Conservation (phyloP, 1,140 invertebrate genomes). For the Ooceraea biroi region DNA sequence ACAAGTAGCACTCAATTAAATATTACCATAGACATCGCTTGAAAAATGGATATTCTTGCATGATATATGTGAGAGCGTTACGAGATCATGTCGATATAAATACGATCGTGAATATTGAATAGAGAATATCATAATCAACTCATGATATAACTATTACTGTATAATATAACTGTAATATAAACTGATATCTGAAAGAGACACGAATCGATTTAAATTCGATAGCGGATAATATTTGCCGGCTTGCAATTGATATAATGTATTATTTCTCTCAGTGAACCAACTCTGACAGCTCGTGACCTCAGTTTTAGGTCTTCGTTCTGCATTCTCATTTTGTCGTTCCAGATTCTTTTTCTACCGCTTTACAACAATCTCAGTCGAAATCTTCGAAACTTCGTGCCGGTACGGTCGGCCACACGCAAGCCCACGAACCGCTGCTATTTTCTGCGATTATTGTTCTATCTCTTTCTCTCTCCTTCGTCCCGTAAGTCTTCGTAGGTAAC, state of each 20-base stretch:
- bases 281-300: constrained; percentile 6
- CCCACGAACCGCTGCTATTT: constrained; percentile 52
- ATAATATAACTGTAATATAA: constrained; percentile 8
- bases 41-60: constrained; percentile 18
- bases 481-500: constrained; percentile 14
- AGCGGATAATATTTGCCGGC: neutral
- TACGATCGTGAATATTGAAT: too few relatives aligned
- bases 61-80: too few relatives aligned
- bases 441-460: constrained; percentile 55
- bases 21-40: neutral
- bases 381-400: constrained; percentile 56
- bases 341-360: constrained; percentile 61
- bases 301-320: constrained; percentile 27
- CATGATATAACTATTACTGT: neutral
- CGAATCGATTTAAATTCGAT: neutral
- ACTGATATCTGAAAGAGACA: too few relatives aligned
- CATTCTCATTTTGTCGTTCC: constrained; percentile 62
- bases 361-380: constrained; percentile 57
- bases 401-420: constrained; percentile 41
- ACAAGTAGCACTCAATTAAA: constrained; percentile 12
- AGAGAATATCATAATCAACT: too few relatives aligned
- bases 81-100: neutral
- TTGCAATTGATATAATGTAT: constrained; percentile 36
- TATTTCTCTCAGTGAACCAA: constrained; percentile 10
- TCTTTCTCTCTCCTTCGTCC: constrained; percentile 30